Base-by-base conservation (phyloP, 2,113 vertebrate genomes). In the Gallinago undulata region DNA sequence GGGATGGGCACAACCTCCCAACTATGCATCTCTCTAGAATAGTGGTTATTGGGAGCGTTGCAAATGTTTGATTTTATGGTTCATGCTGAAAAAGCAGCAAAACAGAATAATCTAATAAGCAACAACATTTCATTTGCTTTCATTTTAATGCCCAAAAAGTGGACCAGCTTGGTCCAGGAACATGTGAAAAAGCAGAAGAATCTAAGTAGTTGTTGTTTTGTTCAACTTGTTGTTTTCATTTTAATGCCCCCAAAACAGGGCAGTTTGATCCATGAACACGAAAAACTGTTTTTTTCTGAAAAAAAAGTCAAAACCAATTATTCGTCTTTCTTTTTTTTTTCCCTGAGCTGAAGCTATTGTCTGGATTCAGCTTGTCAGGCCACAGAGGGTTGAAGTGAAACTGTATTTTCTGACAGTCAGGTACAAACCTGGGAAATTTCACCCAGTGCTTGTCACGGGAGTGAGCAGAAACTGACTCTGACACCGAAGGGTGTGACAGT, bases 21-120 rank as follows among this genome's bases (percentile, higher is more conserved):
- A 21, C 16, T 5, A 7, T 10, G 19, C n/a, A 12, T 56, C 11
- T 69, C 27, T 67, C 62, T 68, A 43, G 16, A 87, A 72, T 0
- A 41, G 7, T 18, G 47, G 43, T 13, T 77, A 63, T 19, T 0
- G 0, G 21, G 68, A 63, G 2, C 3, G 4, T 10, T 27, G n/a
- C 3, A 67, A 59, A 55, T 1, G 1, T 78, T 41, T 53, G 18
- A 53, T 76, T 78, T 63, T 55, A 19, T 10, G 22, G 15, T 56
- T 62, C 41, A 6, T 75, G 75, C 37, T 56, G 48, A 50, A 50
- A 75, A 72, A 72, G 24, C 5, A 56, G n/a, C 28, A 72, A 59
- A 82, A 31, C 24, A 82, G 47, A 82, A 55, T 60, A 78, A 67
- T 22, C 27, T 30, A 45, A 57, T 11, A 39, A 56, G 30, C 3